Base-by-base conservation (phyloP, 2,113 vertebrate genomes). In the Muntiacus reevesi region DNA sequence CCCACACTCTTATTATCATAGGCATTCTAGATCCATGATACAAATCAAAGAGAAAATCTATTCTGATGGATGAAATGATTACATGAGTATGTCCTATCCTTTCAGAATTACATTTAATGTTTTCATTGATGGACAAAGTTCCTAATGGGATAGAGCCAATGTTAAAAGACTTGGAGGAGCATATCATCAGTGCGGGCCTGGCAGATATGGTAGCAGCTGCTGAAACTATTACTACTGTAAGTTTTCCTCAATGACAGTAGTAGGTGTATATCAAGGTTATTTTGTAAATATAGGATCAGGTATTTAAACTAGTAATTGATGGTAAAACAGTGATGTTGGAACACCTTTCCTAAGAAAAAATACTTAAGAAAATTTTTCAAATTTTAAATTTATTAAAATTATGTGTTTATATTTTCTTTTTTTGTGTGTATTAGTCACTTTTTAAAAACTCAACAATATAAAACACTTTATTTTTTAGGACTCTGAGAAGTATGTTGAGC, bases 71-170 rank as follows among this genome's bases (percentile, higher is more conserved):
- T 96, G 78, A 93, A 76, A 40, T 98, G 90, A 57, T 89, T 97
- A 97, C 60, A 97, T 98, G 89, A 91, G 54, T 97, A 16, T 98
- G 19, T 98, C 98, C 2, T 99, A 3, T 98, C 95, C 97, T 97
- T 98, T 98, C 86, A 99, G 99, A 99, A 98, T 98, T 99, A 93
- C 99, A 99, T 98, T 99, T 99, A 98, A 99, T 99, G 99, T 99
- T 99, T 99, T 99, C 99, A 6, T 98, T 99, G 93, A 99, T 99
- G 99, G 99, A 99, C 99, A 99, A 99, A 99, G 99, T 99, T 97
- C 99, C 99, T 0, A 99, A 99, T 97, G 99, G 99, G 88, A 99
- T 99, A 94, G 99, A 99, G 96, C 99, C 99, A 91, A 99, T 99
- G 99, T 98, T 99, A 93, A 99, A 99, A 98, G 99, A 99, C 98